Conservation (phyloP, 2,797 vertebrate genomes). For the Simalia tracyae region DNA sequence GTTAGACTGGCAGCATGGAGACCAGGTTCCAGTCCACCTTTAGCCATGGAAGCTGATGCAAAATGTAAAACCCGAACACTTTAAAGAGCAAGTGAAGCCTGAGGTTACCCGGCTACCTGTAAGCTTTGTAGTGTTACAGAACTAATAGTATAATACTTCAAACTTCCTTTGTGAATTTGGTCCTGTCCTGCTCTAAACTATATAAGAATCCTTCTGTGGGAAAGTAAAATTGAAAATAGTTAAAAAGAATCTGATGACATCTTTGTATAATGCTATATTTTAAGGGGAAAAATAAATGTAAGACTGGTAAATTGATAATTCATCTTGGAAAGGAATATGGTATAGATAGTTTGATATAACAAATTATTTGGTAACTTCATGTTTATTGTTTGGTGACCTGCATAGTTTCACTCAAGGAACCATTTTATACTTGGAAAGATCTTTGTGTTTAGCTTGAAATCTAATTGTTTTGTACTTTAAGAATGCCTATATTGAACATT, state of each 20-base stretch:
- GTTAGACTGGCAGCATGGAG: neutral
- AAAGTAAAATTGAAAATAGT: neutral
- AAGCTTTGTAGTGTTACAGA: neutral
- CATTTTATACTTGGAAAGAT: neutral
- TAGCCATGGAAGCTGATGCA: neutral
- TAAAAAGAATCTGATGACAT: neutral
- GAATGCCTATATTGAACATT: neutral
- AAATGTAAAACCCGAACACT: neutral
- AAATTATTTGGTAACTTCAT: neutral
- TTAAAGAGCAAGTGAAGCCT: neutral
- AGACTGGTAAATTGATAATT: neutral
- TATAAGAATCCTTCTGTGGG: neutral
- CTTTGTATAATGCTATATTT: neutral
- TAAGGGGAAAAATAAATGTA: neutral
- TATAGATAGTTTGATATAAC: neutral
- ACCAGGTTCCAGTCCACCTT: neutral
- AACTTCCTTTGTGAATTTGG: neutral
- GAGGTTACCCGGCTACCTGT: neutral
- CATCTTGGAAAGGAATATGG: neutral
- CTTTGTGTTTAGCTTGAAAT: neutral
- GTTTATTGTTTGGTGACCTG: neutral
- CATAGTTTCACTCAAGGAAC: neutral
- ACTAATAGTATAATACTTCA: neutral
- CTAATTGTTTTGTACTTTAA: neutral
- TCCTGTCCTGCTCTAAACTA: neutral